phyloP scores from a whole-genome alignment of 2,113 vertebrate species.

The Paralichthys olivaceus region DNA sequence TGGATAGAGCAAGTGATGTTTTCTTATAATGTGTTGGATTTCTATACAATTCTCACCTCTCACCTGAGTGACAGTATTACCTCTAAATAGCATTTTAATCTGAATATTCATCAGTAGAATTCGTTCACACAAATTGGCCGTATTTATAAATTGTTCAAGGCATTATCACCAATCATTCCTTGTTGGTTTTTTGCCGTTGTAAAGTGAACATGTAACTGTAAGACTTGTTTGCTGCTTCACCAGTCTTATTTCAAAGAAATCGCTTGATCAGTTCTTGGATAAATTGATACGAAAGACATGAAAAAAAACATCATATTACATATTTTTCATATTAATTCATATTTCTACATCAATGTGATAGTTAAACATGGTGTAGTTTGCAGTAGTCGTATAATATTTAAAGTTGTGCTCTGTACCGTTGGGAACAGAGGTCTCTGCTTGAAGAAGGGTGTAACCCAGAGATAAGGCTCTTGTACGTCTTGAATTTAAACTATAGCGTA shows the following conservation, averaged over 20 bases:
- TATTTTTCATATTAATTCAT: no score
- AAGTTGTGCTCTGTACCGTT: background rate
- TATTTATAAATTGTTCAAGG: background rate
- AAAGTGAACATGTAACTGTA: background rate
- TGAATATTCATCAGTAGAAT: background rate
- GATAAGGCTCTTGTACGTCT: slow-evolving; percentile 66
- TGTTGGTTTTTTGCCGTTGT: background rate
- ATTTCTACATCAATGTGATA: background rate
- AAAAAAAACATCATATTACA: background rate
- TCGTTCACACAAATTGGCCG: no score
- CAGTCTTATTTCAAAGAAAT: background rate
- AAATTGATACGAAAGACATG: background rate
- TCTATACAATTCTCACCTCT: no score
- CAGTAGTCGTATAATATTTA: background rate
- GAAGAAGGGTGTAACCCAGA: slow-evolving; percentile 70
- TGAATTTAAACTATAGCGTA: slow-evolving; percentile 33
- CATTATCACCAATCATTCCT: background rate
- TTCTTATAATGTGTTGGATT: no score
- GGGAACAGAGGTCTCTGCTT: slow-evolving; percentile 16
- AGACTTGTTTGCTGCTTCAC: background rate
- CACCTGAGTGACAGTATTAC: no score
- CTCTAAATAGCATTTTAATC: background rate
- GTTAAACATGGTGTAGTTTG: background rate
- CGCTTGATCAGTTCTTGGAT: background rate
- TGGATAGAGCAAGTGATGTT: no score